phyloP scores from a whole-genome alignment of 2,888 invertebrate species.

The Antitype chi region DNA sequence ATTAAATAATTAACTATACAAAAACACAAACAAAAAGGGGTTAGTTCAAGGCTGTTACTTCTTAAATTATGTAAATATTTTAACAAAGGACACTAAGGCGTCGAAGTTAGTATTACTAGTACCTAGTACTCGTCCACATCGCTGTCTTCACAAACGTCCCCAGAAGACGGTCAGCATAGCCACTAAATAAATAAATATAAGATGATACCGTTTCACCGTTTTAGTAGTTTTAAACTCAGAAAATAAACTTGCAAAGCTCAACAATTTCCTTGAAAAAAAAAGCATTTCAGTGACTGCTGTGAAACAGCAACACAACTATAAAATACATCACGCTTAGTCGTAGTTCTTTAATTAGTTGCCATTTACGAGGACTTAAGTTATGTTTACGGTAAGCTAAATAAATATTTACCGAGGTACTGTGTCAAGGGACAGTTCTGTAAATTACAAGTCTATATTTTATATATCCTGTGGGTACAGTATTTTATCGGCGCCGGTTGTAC shows the following conservation, averaged over 20 bases:
- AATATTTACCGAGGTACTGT: constrained; percentile 21
- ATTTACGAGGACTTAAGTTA: constrained; percentile 2
- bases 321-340: no score
- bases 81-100: background rate
- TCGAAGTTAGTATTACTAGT: no score
- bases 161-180: background rate
- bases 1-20: background rate
- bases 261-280: background rate
- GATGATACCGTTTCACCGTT: background rate
- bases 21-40: background rate
- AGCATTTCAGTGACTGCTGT: background rate
- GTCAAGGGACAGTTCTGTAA: constrained; percentile 29
- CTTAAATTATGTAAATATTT: no score
- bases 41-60: no score
- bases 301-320: background rate
- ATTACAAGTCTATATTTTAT: constrained; percentile 43
- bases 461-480: constrained; percentile 35
- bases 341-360: background rate
- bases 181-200: background rate
- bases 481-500: constrained; percentile 47
- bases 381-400: constrained; percentile 21
- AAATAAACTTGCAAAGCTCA: constrained; percentile 1
- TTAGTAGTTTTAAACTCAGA: constrained; percentile 18
- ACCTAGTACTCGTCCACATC: background rate
- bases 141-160: background rate